A percentile compares a stretch with the other conserved stretches of the same genome.
phyloP scores from a whole-genome alignment of 2,113 vertebrate genomes.

The Anarhynchus alexandrinus region DNA sequence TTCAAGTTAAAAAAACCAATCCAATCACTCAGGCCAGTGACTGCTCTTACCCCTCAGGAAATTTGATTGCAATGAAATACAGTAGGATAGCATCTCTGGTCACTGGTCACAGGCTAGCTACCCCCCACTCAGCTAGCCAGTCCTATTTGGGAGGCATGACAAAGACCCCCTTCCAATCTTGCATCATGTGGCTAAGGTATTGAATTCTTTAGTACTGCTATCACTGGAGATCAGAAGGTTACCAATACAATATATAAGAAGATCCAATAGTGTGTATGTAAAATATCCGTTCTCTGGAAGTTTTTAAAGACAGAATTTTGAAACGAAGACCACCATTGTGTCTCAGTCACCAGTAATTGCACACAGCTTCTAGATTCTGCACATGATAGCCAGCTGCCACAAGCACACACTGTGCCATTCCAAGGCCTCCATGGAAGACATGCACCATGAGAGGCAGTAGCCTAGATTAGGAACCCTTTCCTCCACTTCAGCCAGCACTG shows the following conservation, averaged over 20 bases:
- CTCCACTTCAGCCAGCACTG: not conserved
- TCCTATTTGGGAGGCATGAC: not conserved
- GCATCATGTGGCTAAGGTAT: not conserved
- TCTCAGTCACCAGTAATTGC: not conserved
- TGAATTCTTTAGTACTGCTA: not conserved
- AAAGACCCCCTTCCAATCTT: not conserved
- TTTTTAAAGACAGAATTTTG: not conserved
- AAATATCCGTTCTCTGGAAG: not conserved
- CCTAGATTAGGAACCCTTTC: not conserved
- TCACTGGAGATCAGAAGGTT: not conserved
- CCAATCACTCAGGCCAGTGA: not conserved
- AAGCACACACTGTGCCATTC: not conserved
- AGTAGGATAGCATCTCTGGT: not conserved
- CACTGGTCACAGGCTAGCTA: not conserved
- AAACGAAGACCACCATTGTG: not conserved
- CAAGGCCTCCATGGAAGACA: not conserved
- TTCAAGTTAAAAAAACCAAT: not conserved
- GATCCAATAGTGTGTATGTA: not conserved
- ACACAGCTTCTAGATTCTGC: not conserved
- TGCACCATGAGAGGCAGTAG: not conserved
- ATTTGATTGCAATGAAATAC: not conserved
- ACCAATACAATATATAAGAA: not conserved
- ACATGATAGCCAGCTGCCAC: not conserved
- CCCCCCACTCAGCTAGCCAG: not conserved
- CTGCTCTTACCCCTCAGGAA: not conserved